A percentile compares a stretch with the other conserved stretches of the same genome.
These are phyloP conservation scores for Heteromurus nitidus DNA, from an alignment of 2,888 invertebrate genomes.

Conservation along the genomic window DNA sequence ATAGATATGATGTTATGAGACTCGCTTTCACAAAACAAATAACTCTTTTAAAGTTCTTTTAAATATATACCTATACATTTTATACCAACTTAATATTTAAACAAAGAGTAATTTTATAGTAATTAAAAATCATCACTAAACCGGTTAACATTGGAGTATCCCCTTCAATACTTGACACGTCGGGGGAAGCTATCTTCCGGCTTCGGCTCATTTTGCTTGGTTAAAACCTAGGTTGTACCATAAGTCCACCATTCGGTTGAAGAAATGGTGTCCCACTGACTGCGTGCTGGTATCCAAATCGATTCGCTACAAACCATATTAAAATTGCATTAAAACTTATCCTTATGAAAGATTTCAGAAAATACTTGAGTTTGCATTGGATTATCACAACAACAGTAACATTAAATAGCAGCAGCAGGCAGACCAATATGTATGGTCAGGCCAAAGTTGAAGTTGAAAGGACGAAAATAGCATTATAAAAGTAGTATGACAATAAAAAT, in stretches of 20 bases:
- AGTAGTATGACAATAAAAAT: slow-evolving; percentile 44
- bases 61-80: too few species aligned
- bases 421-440: slow-evolving; percentile 44
- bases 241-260: slow-evolving; percentile 50
- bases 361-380: slow-evolving; percentile 18
- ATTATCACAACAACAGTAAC: slow-evolving; percentile 28
- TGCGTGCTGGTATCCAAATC: slow-evolving; percentile 60
- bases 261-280: slow-evolving; percentile 41
- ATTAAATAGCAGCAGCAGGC: slow-evolving; percentile 27
- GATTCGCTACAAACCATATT: slow-evolving; percentile 45
- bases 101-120: slow-evolving; percentile 42
- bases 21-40: too few species aligned
- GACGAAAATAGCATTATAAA: slow-evolving; percentile 40
- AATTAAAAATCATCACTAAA: slow-evolving; percentile 68
- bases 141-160: slow-evolving; percentile 56
- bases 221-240: slow-evolving; percentile 61
- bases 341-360: too few species aligned
- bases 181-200: neutral
- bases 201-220: neutral
- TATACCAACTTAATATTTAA: slow-evolving; percentile 9
- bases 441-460: slow-evolving; percentile 43
- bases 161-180: neutral
- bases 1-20: too few species aligned
- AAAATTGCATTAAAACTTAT: too few species aligned
- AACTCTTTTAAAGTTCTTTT: too few species aligned